These are phyloP conservation scores for Temnothorax ravouxi DNA, from an alignment of 2,888 invertebrate species.

Conservation along the genomic window DNA sequence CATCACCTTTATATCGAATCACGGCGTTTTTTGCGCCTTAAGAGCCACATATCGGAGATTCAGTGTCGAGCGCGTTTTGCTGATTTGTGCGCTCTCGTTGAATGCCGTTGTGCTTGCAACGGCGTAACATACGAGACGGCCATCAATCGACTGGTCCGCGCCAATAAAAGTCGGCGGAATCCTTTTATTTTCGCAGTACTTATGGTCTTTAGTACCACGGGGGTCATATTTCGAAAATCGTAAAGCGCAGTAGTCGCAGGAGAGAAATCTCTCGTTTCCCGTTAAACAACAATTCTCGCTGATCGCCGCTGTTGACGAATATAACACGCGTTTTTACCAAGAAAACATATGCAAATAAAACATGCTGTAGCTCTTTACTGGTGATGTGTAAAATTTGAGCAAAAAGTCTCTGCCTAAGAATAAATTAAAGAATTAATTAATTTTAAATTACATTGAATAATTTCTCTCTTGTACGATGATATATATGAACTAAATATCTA, in stretches of 20 bases:
- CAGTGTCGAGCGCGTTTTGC: slow-evolving; percentile 17
- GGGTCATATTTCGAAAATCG: slow-evolving; percentile 51
- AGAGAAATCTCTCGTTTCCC: slow-evolving; percentile 16
- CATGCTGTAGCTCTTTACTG: neutral
- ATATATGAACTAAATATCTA: neutral
- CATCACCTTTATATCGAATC: slow-evolving; percentile 21
- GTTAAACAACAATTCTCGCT: slow-evolving; percentile 27
- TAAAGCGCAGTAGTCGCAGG: slow-evolving; percentile 56
- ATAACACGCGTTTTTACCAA: neutral
- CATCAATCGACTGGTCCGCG: slow-evolving; percentile 42
- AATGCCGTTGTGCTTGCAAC: slow-evolving; percentile 5
- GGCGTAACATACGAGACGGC: slow-evolving; percentile 34
- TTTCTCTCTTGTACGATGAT: neutral
- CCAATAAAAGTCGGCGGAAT: slow-evolving; percentile 49
- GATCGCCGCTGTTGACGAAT: neutral
- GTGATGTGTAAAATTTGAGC: neutral
- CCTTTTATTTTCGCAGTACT: slow-evolving; percentile 57
- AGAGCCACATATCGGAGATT: slow-evolving; percentile 47
- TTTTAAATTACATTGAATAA: neutral
- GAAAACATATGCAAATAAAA: neutral
- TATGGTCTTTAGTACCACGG: slow-evolving; percentile 42
- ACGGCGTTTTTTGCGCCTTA: slow-evolving; percentile 32
- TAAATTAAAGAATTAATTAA: neutral
- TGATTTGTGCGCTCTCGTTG: slow-evolving; percentile 30
- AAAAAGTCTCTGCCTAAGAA: neutral